Evolutionary conservation across 1,140 invertebrate genomes (phyloP).

Genomic region (Amyelois transitella): DNA sequence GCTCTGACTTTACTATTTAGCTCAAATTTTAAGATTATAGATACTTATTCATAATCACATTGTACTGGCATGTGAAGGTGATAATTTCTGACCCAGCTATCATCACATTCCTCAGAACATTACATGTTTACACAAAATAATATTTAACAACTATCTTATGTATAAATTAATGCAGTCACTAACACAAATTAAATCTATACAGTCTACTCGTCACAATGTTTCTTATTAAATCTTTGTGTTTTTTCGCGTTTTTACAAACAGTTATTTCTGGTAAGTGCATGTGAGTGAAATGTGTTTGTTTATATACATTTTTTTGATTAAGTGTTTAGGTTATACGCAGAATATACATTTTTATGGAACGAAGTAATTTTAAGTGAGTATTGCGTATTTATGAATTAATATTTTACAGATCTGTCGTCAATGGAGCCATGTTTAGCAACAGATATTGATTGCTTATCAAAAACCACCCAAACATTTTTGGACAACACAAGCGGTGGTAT

Average conservation of each 20-base stretch:
- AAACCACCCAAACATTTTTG: conserved; percentile 41
- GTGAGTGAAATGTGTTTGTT: not conserved
- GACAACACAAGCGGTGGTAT: conserved; percentile 44
- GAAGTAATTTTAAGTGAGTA: too few species aligned
- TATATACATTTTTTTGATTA: not conserved
- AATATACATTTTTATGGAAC: too few species aligned
- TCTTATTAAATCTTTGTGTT: not conserved
- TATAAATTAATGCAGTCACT: not conserved
- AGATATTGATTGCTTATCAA: not conserved
- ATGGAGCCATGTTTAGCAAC: not conserved
- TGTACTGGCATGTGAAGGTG: not conserved
- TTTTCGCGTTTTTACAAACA: not conserved
- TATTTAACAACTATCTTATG: not conserved
- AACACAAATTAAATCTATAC: not conserved
- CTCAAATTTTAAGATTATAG: not conserved
- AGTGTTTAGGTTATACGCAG: too few species aligned
- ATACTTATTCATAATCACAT: not conserved
- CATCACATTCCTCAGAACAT: not conserved
- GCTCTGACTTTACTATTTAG: too few species aligned
- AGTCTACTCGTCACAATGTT: not conserved
- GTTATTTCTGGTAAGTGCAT: not conserved
- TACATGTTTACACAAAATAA: not conserved
- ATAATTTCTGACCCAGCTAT: not conserved
- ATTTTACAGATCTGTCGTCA: not conserved
- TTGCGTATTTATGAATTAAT: too few species aligned